Percentiles rank a stretch among this genome's conserved stretches.
Conservation (phyloP, 1,140 invertebrate genomes). For the Drosophila busckii region DNA sequence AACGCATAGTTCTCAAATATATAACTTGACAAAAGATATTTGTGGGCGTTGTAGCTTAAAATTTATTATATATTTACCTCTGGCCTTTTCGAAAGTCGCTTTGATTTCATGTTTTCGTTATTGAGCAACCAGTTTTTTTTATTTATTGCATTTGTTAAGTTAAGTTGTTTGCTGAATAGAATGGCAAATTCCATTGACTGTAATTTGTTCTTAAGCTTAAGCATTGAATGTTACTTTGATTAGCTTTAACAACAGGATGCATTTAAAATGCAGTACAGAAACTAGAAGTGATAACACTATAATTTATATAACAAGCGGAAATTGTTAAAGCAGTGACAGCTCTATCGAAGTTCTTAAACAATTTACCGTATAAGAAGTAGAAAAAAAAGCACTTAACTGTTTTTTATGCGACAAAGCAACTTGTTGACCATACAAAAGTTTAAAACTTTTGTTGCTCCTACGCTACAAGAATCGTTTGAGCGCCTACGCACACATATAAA, state of each 20-base stretch:
- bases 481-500: constrained; percentile 3
- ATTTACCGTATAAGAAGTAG: too few relatives aligned
- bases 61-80: constrained; percentile 33
- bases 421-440: constrained; percentile 17
- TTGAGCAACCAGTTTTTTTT: constrained; percentile 52
- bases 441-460: constrained; percentile 13
- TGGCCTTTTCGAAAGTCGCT: constrained; percentile 59
- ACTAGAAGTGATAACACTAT: constrained; percentile 37
- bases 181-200: constrained; percentile 35
- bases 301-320: constrained; percentile 43
- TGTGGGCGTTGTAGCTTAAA: constrained; percentile 46
- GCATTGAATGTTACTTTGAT: constrained; percentile 48
- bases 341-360: too few relatives aligned
- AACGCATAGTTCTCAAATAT: too few relatives aligned
- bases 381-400: constrained; percentile 4
- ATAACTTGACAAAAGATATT: constrained; percentile 21
- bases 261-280: constrained; percentile 31
- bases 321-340: too few relatives aligned
- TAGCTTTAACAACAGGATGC: constrained; percentile 55
- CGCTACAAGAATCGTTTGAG: constrained; percentile 4
- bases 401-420: too few relatives aligned
- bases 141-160: constrained; percentile 40
- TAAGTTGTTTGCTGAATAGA: constrained; percentile 34
- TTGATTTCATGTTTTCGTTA: constrained; percentile 33
- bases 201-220: constrained; percentile 49